Conservation (phyloP, 2,113 vertebrate species). For the Corythoichthys haematopterus region DNA sequence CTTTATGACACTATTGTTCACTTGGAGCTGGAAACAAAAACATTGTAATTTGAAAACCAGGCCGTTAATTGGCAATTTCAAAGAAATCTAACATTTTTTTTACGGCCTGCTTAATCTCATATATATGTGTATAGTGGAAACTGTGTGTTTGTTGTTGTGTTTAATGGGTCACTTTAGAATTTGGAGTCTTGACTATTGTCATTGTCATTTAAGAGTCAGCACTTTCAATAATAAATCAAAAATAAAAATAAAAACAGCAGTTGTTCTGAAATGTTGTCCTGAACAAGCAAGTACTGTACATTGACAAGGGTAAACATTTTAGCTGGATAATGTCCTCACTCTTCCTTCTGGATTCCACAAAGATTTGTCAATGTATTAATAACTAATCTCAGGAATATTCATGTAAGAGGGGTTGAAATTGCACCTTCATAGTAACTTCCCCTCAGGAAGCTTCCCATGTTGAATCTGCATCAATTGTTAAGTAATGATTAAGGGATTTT, state of each 20-base stretch:
- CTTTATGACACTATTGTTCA: too few species aligned
- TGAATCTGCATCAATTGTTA: conserved; percentile 24
- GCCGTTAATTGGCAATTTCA: not conserved
- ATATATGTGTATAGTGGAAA: too few species aligned
- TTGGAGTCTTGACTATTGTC: too few species aligned
- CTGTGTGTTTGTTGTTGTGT: too few species aligned
- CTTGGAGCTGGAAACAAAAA: not conserved
- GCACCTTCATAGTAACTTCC: conserved; percentile 5
- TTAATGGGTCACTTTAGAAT: too few species aligned
- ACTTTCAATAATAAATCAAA: too few species aligned
- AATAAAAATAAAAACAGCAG: too few species aligned
- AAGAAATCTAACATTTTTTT: too few species aligned
- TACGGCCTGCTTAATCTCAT: too few species aligned
- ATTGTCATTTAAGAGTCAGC: too few species aligned
- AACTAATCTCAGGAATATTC: conserved; percentile 25
- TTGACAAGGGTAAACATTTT: conserved; percentile 1
- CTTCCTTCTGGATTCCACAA: conserved; percentile 1
- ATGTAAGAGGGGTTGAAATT: conserved; percentile 16
- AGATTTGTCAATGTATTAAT: conserved; percentile 14
- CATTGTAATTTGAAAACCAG: not conserved
- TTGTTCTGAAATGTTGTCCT: not conserved
- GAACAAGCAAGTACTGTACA: not conserved
- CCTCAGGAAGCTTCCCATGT: not conserved
- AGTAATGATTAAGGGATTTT: conserved; percentile 31
- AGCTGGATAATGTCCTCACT: conserved; percentile 10